Percentiles rank a stretch among this genome's conserved stretches.
phyloP scores from a whole-genome alignment of 30 jellyfish, hydroid and myxozoan genomes.

The Turritopsis rubra region DNA sequence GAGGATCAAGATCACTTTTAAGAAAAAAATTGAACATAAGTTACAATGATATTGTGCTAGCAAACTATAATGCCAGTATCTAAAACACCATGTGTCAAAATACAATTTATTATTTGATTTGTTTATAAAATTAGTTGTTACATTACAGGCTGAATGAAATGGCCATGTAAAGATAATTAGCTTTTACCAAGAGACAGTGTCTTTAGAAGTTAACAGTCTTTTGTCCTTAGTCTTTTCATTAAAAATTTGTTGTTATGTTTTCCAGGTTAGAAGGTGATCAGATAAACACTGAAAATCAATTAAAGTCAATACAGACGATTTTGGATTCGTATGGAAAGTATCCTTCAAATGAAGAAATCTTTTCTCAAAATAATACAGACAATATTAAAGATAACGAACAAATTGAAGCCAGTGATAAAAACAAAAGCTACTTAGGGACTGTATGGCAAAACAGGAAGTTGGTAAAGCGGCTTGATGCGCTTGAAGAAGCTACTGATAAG shows the following conservation, averaged over 20 bases:
- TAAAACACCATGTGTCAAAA: too few relatives aligned
- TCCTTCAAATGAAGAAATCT: slow-evolving; percentile 20
- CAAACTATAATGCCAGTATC: too few relatives aligned
- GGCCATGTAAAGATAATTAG: too few relatives aligned
- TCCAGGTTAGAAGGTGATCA: neutral
- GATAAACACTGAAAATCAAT: neutral
- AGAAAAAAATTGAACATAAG: too few relatives aligned
- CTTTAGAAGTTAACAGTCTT: neutral
- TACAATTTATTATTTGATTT: too few relatives aligned
- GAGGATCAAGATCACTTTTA: too few relatives aligned
- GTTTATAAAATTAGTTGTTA: too few relatives aligned
- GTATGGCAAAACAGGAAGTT: slow-evolving; percentile 51
- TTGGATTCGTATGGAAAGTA: neutral
- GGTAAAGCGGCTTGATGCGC: slow-evolving; percentile 47
- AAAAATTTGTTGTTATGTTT: too few relatives aligned
- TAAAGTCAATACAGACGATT: slow-evolving; percentile 7
- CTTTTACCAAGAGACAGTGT: too few relatives aligned
- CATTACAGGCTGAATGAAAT: too few relatives aligned
- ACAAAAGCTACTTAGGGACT: neutral
- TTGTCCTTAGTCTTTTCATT: neutral
- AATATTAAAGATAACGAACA: neutral
- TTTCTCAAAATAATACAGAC: neutral
- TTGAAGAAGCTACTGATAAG: slow-evolving; percentile 71
- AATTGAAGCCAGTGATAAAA: neutral
- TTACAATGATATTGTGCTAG: too few relatives aligned